Percentiles rank a stretch among this genome's conserved stretches.
Evolutionary conservation across 2,113 vertebrate genomes (phyloP).

Genomic region (Taurulus bubalis): DNA sequence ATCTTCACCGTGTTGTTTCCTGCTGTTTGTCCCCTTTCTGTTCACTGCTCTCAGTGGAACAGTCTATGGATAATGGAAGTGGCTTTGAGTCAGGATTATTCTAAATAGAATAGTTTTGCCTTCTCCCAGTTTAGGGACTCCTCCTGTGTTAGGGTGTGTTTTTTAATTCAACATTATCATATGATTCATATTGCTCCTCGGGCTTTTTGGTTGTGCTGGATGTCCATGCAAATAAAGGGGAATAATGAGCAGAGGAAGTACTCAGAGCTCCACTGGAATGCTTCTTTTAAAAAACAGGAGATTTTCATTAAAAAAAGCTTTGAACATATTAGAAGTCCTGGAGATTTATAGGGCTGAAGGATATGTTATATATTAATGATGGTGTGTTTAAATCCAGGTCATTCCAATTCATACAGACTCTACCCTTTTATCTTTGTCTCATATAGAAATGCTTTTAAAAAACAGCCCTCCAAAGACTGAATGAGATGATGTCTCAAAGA

Average conservation of each 20-base stretch:
- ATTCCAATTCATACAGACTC: conserved; percentile 1
- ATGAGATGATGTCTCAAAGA: neutral
- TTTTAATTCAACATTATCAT: conserved; percentile 61
- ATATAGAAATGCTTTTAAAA: neutral
- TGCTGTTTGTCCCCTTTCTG: conserved; percentile 50
- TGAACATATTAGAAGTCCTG: conserved; percentile 7
- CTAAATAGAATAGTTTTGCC: conserved; percentile 23
- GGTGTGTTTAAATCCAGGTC: conserved; percentile 19
- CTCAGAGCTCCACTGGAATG: neutral
- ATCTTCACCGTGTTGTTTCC: conserved; percentile 23
- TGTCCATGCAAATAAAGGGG: conserved; percentile 38
- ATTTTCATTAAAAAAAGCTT: conserved; percentile 7
- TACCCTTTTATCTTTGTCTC: neutral
- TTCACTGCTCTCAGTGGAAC: conserved; percentile 57
- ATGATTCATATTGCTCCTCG: conserved; percentile 62
- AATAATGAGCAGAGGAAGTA: conserved; percentile 24
- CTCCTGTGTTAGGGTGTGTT: conserved; percentile 11
- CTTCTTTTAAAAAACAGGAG: neutral
- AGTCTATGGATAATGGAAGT: conserved; percentile 54
- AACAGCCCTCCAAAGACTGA: neutral
- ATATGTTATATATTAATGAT: neutral
- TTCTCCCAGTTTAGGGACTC: neutral
- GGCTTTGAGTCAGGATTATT: conserved; percentile 71
- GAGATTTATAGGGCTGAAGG: neutral
- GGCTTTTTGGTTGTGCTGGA: conserved; percentile 39